Evolutionary conservation across 1,140 invertebrate species (phyloP), one percentile per base, ranked within the genome.

Genomic region (Charaxes varanes): DNA sequence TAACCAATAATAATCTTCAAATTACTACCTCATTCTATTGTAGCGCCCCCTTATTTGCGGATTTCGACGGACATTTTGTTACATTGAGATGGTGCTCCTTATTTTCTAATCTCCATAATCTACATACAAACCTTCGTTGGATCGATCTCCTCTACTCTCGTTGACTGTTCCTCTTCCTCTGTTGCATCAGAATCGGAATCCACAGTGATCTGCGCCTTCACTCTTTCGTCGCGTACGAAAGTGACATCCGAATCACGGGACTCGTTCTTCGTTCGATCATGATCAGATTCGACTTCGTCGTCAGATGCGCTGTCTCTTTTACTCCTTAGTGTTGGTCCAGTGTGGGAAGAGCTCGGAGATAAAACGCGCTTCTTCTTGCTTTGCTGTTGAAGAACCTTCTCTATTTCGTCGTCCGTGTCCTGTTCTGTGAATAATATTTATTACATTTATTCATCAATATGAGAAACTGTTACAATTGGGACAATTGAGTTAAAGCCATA

Each of bases 391-490:
- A 53, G 2, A 18, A 84, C 79, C 36, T 70, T 73, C 43, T 86
- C 78, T 18, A 88, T 82, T 57, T 87, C 86, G 33, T 88, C 87
- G 45, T 88, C 87, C 0, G 85, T 88, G 49, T 89, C 87, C 2
- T 35, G 36, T 11, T 62, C 64, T 56, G 45, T 3, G 32, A 42
- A 32, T 18, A 6, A 24, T n/a, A n/a, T n/a, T n/a, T n/a, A n/a
- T n/a, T n/a, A n/a, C n/a, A n/a, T n/a, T n/a, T n/a, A n/a, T n/a
- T n/a, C n/a, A n/a, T n/a, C n/a, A n/a, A n/a, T n/a, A n/a, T n/a
- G n/a, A n/a, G n/a, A n/a, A n/a, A n/a, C n/a, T n/a, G n/a, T n/a
- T n/a, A n/a, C n/a, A n/a, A n/a, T n/a, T n/a, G n/a, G n/a, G n/a
- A n/a, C n/a, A n/a, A n/a, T n/a, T n/a, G n/a, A n/a, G n/a, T n/a